Conservation (phyloP, 35 echinoderm and acorn worm genomes). For the Eucidaris tribuloides region DNA sequence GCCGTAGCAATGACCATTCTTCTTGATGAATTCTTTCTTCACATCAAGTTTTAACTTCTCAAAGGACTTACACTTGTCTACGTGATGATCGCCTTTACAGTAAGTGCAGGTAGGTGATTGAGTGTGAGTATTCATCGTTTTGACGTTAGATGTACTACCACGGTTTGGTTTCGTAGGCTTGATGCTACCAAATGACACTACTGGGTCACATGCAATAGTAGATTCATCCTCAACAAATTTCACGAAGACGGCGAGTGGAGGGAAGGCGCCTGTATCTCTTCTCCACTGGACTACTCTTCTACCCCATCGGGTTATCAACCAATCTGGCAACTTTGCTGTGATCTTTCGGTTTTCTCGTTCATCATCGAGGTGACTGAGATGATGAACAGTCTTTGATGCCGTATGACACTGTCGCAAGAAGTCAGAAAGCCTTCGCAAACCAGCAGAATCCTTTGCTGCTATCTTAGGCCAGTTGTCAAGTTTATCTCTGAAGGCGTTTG, state of each 20-base stretch:
- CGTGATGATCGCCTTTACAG: conserved; percentile 34
- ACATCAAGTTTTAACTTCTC: conserved; percentile 9
- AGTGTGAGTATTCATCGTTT: not conserved
- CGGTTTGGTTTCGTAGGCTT: not conserved
- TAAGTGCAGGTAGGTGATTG: conserved; percentile 20
- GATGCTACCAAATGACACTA: not conserved
- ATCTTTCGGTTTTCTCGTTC: conserved; percentile 14
- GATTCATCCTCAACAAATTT: conserved; percentile 37
- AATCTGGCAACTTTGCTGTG: not conserved
- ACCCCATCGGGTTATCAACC: conserved; percentile 29
- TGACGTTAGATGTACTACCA: too few species aligned
- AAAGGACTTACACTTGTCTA: conserved; percentile 43
- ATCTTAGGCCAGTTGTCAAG: conserved; percentile 45
- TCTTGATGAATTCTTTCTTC: conserved; percentile 37
- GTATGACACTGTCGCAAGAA: conserved; percentile 45
- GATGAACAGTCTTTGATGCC: not conserved
- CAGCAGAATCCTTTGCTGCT: conserved; percentile 1
- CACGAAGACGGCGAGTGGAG: conserved; percentile 27
- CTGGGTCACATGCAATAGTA: conserved; percentile 34
- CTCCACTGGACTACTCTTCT: conserved; percentile 1
- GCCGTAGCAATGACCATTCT: conserved; percentile 56
- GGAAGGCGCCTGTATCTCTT: not conserved
- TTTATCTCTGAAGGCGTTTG: conserved; percentile 31
- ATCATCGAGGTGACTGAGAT: conserved; percentile 21
- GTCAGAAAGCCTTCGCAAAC: conserved; percentile 21